Base-by-base conservation (phyloP, 2,888 invertebrate genomes). In the Leucania comma region DNA sequence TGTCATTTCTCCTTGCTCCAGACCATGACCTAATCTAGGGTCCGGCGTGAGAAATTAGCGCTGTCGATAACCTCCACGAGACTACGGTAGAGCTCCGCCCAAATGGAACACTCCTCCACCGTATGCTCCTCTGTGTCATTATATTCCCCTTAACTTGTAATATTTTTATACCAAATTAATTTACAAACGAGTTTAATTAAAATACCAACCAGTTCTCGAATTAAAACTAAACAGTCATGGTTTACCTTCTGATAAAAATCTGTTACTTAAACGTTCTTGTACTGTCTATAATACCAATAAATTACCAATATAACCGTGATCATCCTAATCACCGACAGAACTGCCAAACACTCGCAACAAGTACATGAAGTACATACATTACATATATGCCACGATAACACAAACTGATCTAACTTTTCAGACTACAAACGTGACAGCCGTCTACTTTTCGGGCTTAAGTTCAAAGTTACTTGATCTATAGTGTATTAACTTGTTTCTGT, bases 371-470 rank as follows among this genome's bases (percentile, higher is more conserved):
- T 14, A 66, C 38, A 29, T 48, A 66, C 32, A 24, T 9, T 29
- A 29, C 4, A 9, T 38, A 38, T 38, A 38, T 4, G 51, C 56
- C 35, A n/a, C 42, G 68, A 72, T 75, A 58, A 51, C 14, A 20
- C 6, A 57, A 75, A 75, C 32, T 32, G 75, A 67, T 66, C 26
- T n/a, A 72, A 72, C 22, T 67, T 75, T 46, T 56, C 26, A 35
- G n/a, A n/a, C 50, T 24, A 5, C 32, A 56, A 51, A 72, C 75
- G 60, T 75, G 79, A 57, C 78, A 72, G 48, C 46, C 20, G 32
- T 9, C 38, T 72, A 57, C 42, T 42, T 65, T 65, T 57, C 48
- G 59, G 46, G 72, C 60, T 72, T 72, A 65, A 51, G 56, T 61
- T 72, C 29, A 14, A 79, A 73, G 51, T 53, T 54, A 62, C 48